A percentile compares a stretch with the other conserved stretches of the same genome.
Conservation (phyloP, 2,888 invertebrate genomes). For the Acrocera orbiculus region DNA sequence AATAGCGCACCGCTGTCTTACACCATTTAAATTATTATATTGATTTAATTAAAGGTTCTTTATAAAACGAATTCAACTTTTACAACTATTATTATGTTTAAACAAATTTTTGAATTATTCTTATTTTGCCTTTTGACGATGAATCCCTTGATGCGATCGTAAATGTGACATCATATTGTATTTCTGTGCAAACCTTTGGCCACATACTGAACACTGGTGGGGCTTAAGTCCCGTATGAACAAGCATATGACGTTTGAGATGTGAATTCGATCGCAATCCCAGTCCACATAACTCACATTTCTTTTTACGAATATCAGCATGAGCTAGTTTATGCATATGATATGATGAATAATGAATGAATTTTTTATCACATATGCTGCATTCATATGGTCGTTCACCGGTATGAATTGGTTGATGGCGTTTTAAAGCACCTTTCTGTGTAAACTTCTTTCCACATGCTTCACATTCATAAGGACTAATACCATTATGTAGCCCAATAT, state of each 20-base stretch:
- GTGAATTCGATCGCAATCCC: conserved; percentile 27
- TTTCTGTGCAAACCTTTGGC: conserved; percentile 11
- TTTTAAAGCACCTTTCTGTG: conserved; percentile 35
- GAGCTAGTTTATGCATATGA: conserved; percentile 30
- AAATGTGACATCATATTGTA: conserved; percentile 11
- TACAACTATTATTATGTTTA: too few species aligned
- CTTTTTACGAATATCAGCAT: conserved; percentile 14
- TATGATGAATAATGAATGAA: conserved; percentile 31
- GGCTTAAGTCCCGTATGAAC: conserved; percentile 24
- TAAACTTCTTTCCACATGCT: conserved; percentile 36
- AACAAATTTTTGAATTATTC: too few species aligned
- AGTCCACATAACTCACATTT: conserved; percentile 20
- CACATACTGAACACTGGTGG: conserved; percentile 12
- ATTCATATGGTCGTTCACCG: conserved; percentile 30
- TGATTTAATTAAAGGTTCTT: too few species aligned
- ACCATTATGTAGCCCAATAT: conserved; percentile 35
- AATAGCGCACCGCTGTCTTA: too few species aligned
- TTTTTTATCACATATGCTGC: conserved; percentile 30
- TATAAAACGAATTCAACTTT: too few species aligned
- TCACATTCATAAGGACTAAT: conserved; percentile 33
- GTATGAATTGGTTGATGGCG: conserved; percentile 37
- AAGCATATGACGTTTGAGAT: conserved; percentile 27
- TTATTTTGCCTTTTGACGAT: too few species aligned
- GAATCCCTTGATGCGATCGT: background rate
- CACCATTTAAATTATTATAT: too few species aligned